Evolutionary conservation across 2,797 vertebrate genomes (phyloP).

Genomic region (Pangasius macronema): DNA sequence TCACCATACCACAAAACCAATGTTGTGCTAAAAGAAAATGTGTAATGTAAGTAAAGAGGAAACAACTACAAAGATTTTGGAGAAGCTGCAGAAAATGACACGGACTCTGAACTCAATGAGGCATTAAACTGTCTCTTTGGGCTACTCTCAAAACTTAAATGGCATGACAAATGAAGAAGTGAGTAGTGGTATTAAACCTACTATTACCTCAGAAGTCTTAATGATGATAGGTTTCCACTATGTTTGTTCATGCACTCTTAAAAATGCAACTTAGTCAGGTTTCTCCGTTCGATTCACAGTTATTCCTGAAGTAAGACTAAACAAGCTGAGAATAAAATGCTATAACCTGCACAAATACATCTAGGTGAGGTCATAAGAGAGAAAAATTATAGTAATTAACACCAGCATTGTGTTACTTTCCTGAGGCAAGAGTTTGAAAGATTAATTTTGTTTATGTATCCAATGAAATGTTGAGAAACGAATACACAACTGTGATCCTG

Average conservation of each 20-base stretch:
- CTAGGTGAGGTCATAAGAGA: constrained; percentile 21
- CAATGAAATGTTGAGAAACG: constrained; percentile 35
- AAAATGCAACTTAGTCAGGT: constrained; percentile 28
- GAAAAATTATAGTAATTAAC: constrained; percentile 39
- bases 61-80: constrained; percentile 12
- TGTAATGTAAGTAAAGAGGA: constrained; percentile 24
- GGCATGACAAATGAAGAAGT: constrained; percentile 39
- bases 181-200: constrained; percentile 31
- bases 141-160: constrained; percentile 37
- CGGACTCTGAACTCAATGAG: constrained; percentile 32
- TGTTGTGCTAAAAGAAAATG: not conserved
- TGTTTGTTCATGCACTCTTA: constrained; percentile 20
- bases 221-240: constrained; percentile 31
- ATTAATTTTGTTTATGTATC: constrained; percentile 47
- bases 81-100: constrained; percentile 29
- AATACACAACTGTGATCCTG: constrained; percentile 29
- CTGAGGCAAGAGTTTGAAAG: constrained; percentile 21
- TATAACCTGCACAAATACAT: constrained; percentile 17
- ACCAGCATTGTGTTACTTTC: constrained; percentile 40
- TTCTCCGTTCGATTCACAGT: constrained; percentile 17
- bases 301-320: constrained; percentile 22
- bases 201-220: constrained; percentile 19
- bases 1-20: constrained; percentile 4
- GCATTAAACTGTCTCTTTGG: constrained; percentile 39
- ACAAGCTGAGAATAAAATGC: constrained; percentile 13